Evolutionary conservation across 2,888 invertebrate genomes (phyloP).

Genomic region (Yponomeuta evonymella): DNA sequence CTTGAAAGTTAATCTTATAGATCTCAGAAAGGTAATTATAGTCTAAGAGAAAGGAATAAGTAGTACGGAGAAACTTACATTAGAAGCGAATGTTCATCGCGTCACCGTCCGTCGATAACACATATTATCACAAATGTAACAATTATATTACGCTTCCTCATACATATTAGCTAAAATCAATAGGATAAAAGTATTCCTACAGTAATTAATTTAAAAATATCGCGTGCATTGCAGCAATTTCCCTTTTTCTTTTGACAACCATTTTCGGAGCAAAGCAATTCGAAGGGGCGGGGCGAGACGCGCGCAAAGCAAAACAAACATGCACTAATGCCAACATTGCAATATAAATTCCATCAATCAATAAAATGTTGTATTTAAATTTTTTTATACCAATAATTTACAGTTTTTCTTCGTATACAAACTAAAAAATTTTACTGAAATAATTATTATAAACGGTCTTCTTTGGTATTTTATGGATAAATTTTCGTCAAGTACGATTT

Average conservation of each 20-base stretch:
- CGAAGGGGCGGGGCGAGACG: slow-evolving; percentile 49
- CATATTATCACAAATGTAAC: neutral
- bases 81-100: neutral
- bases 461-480: no score
- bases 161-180: neutral
- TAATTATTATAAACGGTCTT: no score
- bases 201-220: neutral
- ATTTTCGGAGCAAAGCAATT: slow-evolving; percentile 38
- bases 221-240: neutral
- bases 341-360: neutral
- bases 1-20: no score
- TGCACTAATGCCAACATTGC: neutral
- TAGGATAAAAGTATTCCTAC: neutral
- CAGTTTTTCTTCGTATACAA: no score
- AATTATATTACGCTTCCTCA: neutral
- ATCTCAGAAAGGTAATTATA: neutral
- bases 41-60: neutral
- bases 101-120: neutral
- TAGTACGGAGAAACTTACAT: neutral
- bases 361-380: neutral
- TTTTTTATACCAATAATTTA: neutral
- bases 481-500: no score
- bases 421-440: no score
- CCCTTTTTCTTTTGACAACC: slow-evolving; percentile 21
- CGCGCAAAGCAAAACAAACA: slow-evolving; percentile 43